These are phyloP conservation scores for Eubasilissa regina DNA, from an alignment of 1,140 invertebrate species.

Conservation along the genomic window DNA sequence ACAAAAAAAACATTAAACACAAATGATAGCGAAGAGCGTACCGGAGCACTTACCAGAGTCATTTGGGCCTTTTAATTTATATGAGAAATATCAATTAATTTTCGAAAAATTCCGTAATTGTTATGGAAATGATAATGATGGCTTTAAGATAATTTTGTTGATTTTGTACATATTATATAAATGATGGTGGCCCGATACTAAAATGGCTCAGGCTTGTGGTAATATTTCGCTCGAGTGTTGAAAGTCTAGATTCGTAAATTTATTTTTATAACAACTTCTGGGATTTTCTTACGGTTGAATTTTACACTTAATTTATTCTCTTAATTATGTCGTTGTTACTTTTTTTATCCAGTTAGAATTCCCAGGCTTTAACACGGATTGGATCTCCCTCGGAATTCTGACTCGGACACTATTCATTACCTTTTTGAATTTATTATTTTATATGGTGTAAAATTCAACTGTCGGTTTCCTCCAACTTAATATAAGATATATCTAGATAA, in stretches of 20 bases:
- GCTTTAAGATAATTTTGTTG: conserved; percentile 48
- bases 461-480: conserved; percentile 47
- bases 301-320: conserved; percentile 47
- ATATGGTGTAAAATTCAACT: conserved; percentile 58
- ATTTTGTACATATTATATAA: conserved; percentile 50
- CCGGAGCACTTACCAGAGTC: conserved; percentile 45
- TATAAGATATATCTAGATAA: conserved; percentile 56
- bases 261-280: conserved; percentile 60
- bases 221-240: conserved; percentile 46
- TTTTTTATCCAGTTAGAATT: conserved; percentile 36
- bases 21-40: conserved; percentile 43
- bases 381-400: conserved; percentile 52
- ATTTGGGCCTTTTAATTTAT: conserved; percentile 50
- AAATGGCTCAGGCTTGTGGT: conserved; percentile 50
- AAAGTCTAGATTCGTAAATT: conserved; percentile 58
- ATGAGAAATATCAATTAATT: conserved; percentile 47
- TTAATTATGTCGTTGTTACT: conserved; percentile 29
- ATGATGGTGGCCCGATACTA: conserved; percentile 45
- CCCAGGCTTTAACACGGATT: conserved; percentile 42
- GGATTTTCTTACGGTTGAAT: conserved; percentile 49
- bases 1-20: conserved; percentile 49
- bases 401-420: conserved; percentile 3
- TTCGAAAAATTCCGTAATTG: conserved; percentile 45
- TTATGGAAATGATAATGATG: conserved; percentile 51
- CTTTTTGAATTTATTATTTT: conserved; percentile 45